Evolutionary conservation across 2,888 invertebrate genomes (phyloP).

Genomic region (Lasioglossum lativentre): DNA sequence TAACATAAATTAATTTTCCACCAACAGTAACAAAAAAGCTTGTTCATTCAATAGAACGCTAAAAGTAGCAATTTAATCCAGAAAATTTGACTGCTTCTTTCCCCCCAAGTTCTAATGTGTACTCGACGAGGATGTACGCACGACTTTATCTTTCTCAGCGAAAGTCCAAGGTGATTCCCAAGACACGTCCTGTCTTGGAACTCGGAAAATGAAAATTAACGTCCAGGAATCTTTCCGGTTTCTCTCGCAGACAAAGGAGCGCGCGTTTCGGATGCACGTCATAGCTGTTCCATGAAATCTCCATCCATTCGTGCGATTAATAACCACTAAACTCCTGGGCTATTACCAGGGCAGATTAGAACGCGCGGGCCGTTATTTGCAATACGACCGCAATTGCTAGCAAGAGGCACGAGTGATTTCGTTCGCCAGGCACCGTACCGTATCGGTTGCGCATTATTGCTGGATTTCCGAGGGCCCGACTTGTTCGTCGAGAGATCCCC

Average conservation of each 20-base stretch:
- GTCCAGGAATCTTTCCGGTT: neutral
- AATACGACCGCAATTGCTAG: slow-evolving; percentile 23
- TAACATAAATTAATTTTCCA: neutral
- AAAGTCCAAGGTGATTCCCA: neutral
- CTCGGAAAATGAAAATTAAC: neutral
- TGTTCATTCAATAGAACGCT: too few relatives aligned
- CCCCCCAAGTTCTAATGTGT: neutral
- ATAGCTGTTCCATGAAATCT: slow-evolving; percentile 16
- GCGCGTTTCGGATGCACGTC: neutral
- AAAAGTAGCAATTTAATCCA: neutral
- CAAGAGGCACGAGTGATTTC: slow-evolving; percentile 28
- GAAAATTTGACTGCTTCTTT: neutral
- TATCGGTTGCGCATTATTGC: slow-evolving; percentile 38
- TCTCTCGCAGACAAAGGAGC: neutral
- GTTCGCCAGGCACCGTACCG: slow-evolving; percentile 6
- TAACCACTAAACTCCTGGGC: slow-evolving; percentile 50
- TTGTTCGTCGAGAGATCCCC: neutral
- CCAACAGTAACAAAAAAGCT: too few relatives aligned
- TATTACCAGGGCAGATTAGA: slow-evolving; percentile 44
- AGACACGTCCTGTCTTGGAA: neutral
- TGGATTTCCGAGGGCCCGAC: neutral
- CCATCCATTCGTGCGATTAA: slow-evolving; percentile 38
- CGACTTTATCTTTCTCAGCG: neutral
- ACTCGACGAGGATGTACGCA: neutral
- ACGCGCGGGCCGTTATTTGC: slow-evolving; percentile 8